Base-by-base conservation (phyloP, 2,113 vertebrate species). In the Ramphastos sulfuratus region DNA sequence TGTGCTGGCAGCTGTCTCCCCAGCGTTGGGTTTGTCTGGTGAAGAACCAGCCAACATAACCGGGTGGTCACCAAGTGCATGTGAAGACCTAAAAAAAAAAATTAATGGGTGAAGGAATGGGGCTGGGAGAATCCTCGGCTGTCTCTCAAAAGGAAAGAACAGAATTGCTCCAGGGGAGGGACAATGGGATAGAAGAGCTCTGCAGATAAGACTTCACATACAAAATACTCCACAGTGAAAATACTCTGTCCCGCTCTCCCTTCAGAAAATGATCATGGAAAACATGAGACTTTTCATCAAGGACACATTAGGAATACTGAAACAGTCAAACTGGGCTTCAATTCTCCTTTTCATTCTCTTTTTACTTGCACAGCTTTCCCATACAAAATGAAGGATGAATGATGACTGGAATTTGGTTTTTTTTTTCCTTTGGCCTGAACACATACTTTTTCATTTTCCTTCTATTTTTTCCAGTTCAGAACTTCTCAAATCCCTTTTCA, bases 381-480 rank as follows among this genome's bases (percentile, higher is more conserved):
- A 37, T 75, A 82, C 82, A 60, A 85, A 92, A 82, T 87, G 89
- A 92, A 93, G 35, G 37, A 71, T 95, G 87, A 94, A 27, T 87
- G 84, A 96, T 74, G 87, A 73, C 75, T 89, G 79, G 76, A 95
- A 90, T 93, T 84, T 71, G 59, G 72, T 54, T 50, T 28, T 30
- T 7, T 93, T 7, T 93, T 91, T 87, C 76, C 87, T 95, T 77
- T 90, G 81, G 48, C 58, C 79, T 90, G 85, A 87, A 64, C 69
- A 91, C 87, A 67, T 64, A 80, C 46, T 91, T 88, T 74, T 91
- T 95, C 75, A 94, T 91, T 93, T 94, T 77, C 60, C 61, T 85
- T 93, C 67, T 15, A 60, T 89, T 85, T 13, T 50, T 89, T 85
- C 56, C 74, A 15, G 48, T 27, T 6, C 6, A 85, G 64, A 87